Evolutionary conservation across 2,797 vertebrate species (phyloP).

Genomic region (Hafferia zeledoni): DNA sequence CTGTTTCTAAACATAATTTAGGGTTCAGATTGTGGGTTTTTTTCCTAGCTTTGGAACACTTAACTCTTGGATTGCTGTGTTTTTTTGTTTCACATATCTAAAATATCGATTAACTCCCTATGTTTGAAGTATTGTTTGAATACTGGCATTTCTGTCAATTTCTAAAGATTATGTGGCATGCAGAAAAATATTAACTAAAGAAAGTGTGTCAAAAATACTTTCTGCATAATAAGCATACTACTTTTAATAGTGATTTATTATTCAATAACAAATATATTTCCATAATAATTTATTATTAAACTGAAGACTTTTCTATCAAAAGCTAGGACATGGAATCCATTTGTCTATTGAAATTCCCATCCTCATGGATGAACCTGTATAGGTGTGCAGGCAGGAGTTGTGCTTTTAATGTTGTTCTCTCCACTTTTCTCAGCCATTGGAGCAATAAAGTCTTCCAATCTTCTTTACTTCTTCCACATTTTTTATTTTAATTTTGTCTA

Average conservation of each 20-base stretch:
- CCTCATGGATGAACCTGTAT: background rate
- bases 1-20: slow-evolving; percentile 4
- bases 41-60: background rate
- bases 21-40: background rate
- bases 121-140: background rate
- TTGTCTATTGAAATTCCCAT: background rate
- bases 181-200: background rate
- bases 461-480: background rate
- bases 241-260: background rate
- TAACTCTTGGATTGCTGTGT: background rate
- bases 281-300: background rate
- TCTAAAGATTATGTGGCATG: background rate
- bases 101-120: background rate
- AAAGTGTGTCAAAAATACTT: background rate
- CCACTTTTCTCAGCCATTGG: background rate
- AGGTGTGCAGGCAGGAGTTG: background rate
- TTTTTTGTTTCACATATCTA: background rate
- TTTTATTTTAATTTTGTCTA: background rate
- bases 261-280: no score
- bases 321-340: background rate
- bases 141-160: background rate
- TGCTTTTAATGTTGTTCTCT: background rate
- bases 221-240: background rate
- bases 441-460: background rate
- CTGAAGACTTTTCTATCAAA: background rate